These are phyloP conservation scores for Cyprichromis sp. DNA, from an alignment of 2,113 vertebrate species.

Conservation along the genomic window DNA sequence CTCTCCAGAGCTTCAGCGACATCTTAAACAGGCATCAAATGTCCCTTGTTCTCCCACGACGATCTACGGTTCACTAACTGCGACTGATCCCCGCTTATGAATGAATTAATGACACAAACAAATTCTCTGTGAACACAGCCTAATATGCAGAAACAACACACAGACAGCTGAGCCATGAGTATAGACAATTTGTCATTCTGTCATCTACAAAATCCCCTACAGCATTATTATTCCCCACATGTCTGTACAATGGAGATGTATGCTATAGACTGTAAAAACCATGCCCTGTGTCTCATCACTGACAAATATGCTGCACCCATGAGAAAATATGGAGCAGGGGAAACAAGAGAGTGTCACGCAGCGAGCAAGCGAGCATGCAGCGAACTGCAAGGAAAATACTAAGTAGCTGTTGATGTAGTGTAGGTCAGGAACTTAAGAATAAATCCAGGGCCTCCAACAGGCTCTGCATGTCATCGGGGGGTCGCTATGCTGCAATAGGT, in stretches of 20 bases:
- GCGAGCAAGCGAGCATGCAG: not conserved
- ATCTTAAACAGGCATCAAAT: not conserved
- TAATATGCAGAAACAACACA: not conserved
- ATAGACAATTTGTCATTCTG: not conserved
- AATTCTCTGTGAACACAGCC: not conserved
- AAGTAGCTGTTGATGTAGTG: not conserved
- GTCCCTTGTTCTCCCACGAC: conserved; percentile 9
- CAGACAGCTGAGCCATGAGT: not conserved
- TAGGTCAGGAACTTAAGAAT: not conserved
- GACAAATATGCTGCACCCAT: not conserved
- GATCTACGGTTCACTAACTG: not conserved
- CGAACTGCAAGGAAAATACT: not conserved
- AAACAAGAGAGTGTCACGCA: not conserved
- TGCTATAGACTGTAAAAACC: not conserved
- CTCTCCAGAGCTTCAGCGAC: not conserved
- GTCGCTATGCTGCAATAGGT: not conserved
- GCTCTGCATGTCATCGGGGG: not conserved
- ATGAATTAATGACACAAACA: not conserved
- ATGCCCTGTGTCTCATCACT: not conserved
- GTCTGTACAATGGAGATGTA: not conserved
- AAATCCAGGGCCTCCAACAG: not conserved
- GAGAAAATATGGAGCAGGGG: not conserved
- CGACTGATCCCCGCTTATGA: not conserved
- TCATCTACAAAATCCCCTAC: not conserved
- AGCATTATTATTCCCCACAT: not conserved